Evolutionary conservation across 1,140 invertebrate species (phyloP).

Genomic region (Lucilia sericata): DNA sequence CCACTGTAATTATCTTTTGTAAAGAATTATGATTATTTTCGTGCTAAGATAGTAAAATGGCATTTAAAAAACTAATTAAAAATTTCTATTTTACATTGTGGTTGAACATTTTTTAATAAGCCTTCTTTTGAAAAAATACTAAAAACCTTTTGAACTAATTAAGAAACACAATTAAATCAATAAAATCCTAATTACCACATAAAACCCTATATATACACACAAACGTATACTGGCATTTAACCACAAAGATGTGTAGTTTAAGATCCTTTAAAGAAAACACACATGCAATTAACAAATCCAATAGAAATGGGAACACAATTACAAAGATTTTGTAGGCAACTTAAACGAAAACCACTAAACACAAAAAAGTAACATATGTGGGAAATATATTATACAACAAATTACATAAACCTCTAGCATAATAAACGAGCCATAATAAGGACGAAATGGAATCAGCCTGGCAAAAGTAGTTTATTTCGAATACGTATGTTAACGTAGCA

Average conservation of each 20-base stretch:
- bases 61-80: no score
- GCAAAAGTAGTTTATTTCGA: not conserved
- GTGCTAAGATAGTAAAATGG: no score
- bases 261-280: not conserved
- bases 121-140: not conserved
- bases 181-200: constrained; percentile 9
- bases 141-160: not conserved
- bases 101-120: not conserved
- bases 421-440: not conserved
- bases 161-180: constrained; percentile 28
- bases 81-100: no score
- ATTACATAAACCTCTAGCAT: not conserved
- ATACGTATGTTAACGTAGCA: not conserved
- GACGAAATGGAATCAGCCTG: not conserved
- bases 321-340: not conserved
- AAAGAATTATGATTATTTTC: no score
- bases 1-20: no score
- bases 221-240: not conserved
- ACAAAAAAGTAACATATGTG: constrained; percentile 12
- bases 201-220: not conserved
- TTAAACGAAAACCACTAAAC: not conserved
- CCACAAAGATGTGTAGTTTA: not conserved
- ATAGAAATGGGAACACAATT: not conserved
- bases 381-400: not conserved
- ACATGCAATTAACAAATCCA: not conserved